Percentiles rank a stretch among this genome's conserved stretches.
phyloP scores from a whole-genome alignment of 2,113 vertebrate species.

The Protomyctophum bolini region DNA sequence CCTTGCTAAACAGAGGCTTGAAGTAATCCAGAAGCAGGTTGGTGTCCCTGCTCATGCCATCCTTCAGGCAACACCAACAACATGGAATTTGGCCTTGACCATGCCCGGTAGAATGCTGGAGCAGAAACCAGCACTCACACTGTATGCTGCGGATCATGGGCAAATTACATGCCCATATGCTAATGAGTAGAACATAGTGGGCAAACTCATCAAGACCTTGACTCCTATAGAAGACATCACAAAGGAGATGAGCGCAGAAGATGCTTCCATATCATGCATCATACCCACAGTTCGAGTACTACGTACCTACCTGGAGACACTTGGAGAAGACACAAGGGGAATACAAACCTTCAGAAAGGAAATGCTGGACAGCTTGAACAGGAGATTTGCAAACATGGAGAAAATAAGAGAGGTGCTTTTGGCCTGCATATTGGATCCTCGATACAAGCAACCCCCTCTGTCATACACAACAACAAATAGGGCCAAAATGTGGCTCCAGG shows the following conservation, averaged over 20 bases:
- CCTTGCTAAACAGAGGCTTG: too few relatives aligned
- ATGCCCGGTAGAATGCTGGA: too few relatives aligned
- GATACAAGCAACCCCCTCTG: conserved; percentile 6
- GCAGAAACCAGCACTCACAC: too few relatives aligned
- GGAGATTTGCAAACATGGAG: neutral
- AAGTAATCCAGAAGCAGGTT: too few relatives aligned
- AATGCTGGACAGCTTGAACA: conserved; percentile 19
- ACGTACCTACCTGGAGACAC: neutral
- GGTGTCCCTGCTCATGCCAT: too few relatives aligned
- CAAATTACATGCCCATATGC: too few relatives aligned
- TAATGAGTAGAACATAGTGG: too few relatives aligned
- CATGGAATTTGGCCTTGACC: too few relatives aligned
- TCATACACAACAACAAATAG: conserved; percentile 1
- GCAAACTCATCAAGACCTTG: too few relatives aligned
- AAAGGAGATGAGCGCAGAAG: conserved; percentile 15
- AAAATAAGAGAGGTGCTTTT: conserved; percentile 8
- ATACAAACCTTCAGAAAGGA: conserved; percentile 11
- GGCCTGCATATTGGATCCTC: conserved; percentile 14
- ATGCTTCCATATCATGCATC: conserved; percentile 10
- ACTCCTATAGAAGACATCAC: too few relatives aligned
- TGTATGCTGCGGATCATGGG: too few relatives aligned
- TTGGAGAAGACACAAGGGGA: conserved; percentile 1
- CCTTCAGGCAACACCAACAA: too few relatives aligned
- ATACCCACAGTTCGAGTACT: conserved; percentile 9
- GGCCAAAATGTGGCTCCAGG: conserved; percentile 13